These are phyloP conservation scores for Scaptomyza montana DNA, from an alignment of 1,140 invertebrate species.

Conservation along the genomic window DNA sequence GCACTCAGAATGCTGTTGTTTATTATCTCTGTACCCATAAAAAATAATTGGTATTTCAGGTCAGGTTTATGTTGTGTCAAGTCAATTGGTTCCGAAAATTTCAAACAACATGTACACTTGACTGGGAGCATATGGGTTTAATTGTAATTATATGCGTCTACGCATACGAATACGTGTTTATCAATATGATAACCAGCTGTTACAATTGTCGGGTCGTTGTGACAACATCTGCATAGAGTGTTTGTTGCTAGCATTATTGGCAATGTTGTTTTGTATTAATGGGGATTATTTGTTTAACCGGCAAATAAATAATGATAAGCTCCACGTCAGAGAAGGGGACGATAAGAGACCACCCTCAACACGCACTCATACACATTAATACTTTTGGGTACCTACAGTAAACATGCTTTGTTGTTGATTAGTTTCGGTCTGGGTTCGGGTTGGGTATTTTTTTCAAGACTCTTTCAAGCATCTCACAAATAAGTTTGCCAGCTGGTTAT, in stretches of 20 bases:
- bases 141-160: neutral
- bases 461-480: neutral
- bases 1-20: neutral
- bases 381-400: neutral
- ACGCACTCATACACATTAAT: neutral
- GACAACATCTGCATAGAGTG: constrained; percentile 17
- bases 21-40: neutral
- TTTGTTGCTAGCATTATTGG: neutral
- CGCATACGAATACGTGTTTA: neutral
- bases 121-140: neutral
- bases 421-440: neutral
- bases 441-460: too few relatives aligned
- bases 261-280: constrained; percentile 36
- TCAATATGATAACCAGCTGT: constrained; percentile 35
- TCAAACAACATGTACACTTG: neutral
- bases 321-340: constrained; percentile 25
- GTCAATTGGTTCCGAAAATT: too few relatives aligned
- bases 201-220: constrained; percentile 1
- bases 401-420: constrained; percentile 2
- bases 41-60: too few relatives aligned
- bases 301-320: constrained; percentile 47
- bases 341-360: constrained; percentile 31
- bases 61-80: neutral
- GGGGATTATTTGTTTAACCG: constrained; percentile 28
- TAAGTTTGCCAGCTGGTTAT: too few relatives aligned